Evolutionary conservation across 2,888 invertebrate genomes (phyloP), one percentile per base, ranked within the genome.

Genomic region (Folsomia manolachei): DNA sequence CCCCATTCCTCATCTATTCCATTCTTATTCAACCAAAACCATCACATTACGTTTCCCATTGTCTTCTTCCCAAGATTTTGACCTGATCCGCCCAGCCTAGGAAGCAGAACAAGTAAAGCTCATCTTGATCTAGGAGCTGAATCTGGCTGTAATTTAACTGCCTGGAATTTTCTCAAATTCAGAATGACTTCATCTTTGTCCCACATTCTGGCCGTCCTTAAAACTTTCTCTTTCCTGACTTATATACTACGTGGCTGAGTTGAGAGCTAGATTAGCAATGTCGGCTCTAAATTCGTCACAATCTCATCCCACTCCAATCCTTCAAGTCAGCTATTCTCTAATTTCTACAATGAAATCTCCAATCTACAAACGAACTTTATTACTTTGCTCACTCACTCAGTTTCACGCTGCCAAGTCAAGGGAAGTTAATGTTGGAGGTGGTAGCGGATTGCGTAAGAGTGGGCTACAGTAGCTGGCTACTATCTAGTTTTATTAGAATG

Each of bases 211-310:
- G 39, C 4, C n/a, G n/a, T n/a, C n/a, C n/a, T n/a, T n/a, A n/a
- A n/a, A n/a, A n/a, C n/a, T n/a, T n/a, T n/a, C n/a, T n/a, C n/a
- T n/a, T n/a, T n/a, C n/a, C n/a, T n/a, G n/a, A n/a, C n/a, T n/a
- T n/a, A n/a, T n/a, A n/a, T n/a, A n/a, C n/a, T n/a, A n/a, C n/a
- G n/a, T n/a, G n/a, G 39, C 14, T 14, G 4, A 39, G 39, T 56
- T 56, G 19, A 56, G 56, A 19, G 7, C n/a, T 7, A 21, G 56
- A 56, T 56, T 56, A 56, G 21, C 56, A 56, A 56, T 56, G 56
- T 56, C 56, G 56, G 56, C 56, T 56, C n/a, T 56, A 56, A 56
- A 56, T 56, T 56, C 56, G n/a, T 56, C 56, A 56, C 56, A 56
- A 56, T 56, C 56, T 56, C 56, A 56, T 7, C 39, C n/a, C n/a